Conservation (phyloP, 1,140 invertebrate species). For the Stegodyphus dumicola region DNA sequence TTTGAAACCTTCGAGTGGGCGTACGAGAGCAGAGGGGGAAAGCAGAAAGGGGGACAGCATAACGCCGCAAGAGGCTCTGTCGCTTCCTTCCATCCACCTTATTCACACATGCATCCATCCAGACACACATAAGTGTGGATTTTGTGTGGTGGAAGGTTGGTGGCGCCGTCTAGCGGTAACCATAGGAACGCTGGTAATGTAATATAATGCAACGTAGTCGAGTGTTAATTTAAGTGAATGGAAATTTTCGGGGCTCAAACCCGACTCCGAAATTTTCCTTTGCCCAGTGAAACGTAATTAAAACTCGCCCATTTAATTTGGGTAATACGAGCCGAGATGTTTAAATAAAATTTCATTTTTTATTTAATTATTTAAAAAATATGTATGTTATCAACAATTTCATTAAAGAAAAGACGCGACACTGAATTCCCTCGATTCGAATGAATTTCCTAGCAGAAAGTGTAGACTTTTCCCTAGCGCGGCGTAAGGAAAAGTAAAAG, state of each 20-base stretch:
- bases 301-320: neutral
- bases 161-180: constrained; percentile 58
- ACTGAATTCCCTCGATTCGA: no score
- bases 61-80: constrained; percentile 11
- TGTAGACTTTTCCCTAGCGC: no score
- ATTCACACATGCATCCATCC: constrained; percentile 32
- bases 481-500: no score
- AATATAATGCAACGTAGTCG: constrained; percentile 8
- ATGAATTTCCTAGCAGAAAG: no score
- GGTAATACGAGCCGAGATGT: no score
- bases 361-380: no score
- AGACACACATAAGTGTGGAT: constrained; percentile 9
- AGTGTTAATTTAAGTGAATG: constrained; percentile 44
- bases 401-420: no score
- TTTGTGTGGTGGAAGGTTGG: constrained; percentile 5
- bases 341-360: no score
- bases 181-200: constrained; percentile 45
- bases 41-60: no score
- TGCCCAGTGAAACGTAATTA: neutral
- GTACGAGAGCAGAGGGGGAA: constrained; percentile 24
- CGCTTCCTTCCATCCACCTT: constrained; percentile 25
- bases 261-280: neutral
- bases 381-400: no score
- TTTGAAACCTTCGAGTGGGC: constrained; percentile 45
- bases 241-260: neutral